Conservation (phyloP, 2,113 vertebrate species). For the Clarias gariepinus region DNA sequence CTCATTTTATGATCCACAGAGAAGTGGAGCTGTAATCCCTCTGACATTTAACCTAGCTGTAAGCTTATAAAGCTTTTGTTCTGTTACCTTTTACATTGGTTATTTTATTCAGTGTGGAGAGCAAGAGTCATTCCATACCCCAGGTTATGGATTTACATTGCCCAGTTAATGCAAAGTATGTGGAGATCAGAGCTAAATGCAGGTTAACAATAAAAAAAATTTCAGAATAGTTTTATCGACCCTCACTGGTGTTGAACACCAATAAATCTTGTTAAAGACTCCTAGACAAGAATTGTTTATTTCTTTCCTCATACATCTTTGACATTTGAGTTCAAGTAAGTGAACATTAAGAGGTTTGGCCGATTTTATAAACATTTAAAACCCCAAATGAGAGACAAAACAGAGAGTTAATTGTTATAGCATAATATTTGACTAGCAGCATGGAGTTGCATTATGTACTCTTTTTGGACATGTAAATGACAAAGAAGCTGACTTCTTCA, state of each 20-base stretch:
- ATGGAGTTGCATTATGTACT: conserved; percentile 31
- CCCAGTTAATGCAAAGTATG: background rate
- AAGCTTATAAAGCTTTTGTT: conserved; percentile 32
- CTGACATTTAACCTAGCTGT: conserved; percentile 31
- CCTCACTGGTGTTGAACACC: conserved; percentile 8
- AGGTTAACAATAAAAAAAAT: background rate
- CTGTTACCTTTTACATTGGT: conserved; percentile 5
- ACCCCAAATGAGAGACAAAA: conserved; percentile 29
- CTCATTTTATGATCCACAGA: conserved; percentile 41
- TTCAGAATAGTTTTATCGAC: conserved; percentile 4
- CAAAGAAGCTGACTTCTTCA: conserved; percentile 38
- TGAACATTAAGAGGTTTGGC: conserved; percentile 31
- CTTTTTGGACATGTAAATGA: conserved; percentile 34
- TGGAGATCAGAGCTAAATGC: background rate
- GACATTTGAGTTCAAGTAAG: conserved; percentile 46
- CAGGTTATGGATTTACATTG: conserved; percentile 11
- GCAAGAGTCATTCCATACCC: conserved; percentile 18
- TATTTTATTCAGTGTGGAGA: conserved; percentile 16
- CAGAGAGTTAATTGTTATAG: conserved; percentile 29
- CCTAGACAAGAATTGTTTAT: conserved; percentile 46
- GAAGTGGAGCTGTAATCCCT: conserved; percentile 40
- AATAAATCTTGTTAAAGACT: conserved; percentile 33
- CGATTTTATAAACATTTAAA: conserved; percentile 19
- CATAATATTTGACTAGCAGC: conserved; percentile 44
- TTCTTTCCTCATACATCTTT: conserved; percentile 35